A percentile compares a stretch with the other conserved stretches of the same genome.
phyloP scores from a whole-genome alignment of 2,113 vertebrate genomes.

The Trichechus manatus region DNA sequence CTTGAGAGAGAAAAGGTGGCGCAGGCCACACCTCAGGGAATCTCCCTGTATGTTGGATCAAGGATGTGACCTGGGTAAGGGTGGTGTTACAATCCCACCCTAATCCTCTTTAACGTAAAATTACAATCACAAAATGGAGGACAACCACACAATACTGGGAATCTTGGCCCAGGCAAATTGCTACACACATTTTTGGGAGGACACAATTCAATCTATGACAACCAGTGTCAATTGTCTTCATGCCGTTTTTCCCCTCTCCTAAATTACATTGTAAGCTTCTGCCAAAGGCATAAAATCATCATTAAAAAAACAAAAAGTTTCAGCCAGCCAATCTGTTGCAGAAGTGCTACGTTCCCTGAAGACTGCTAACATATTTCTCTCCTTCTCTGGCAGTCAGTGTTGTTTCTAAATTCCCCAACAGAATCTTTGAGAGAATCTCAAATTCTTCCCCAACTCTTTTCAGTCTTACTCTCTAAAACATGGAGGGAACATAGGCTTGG shows the following conservation, averaged over 20 bases:
- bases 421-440: constrained; percentile 13
- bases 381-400: constrained; percentile 46
- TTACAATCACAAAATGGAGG: too few species aligned
- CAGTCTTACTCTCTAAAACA: not conserved
- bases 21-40: too few species aligned
- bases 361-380: constrained; percentile 35
- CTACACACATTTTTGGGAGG: too few species aligned
- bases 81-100: too few species aligned
- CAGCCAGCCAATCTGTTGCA: constrained; percentile 58
- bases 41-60: too few species aligned
- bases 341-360: constrained; percentile 48
- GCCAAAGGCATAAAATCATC: constrained; percentile 67
- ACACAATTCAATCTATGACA: too few species aligned
- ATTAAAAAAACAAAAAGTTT: constrained; percentile 19
- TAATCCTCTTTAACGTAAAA: too few species aligned
- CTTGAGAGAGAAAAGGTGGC: too few species aligned
- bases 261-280: constrained; percentile 68
- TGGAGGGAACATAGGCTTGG: not conserved
- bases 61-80: too few species aligned
- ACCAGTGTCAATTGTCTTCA: constrained; percentile 40
- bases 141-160: too few species aligned
- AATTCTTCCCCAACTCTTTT: constrained; percentile 9
- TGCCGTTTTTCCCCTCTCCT: constrained; percentile 57
- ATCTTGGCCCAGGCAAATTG: too few species aligned
- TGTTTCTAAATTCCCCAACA: constrained; percentile 42